phyloP scores from a whole-genome alignment of 2,888 invertebrate genomes.

The Helicoverpa assulta region DNA sequence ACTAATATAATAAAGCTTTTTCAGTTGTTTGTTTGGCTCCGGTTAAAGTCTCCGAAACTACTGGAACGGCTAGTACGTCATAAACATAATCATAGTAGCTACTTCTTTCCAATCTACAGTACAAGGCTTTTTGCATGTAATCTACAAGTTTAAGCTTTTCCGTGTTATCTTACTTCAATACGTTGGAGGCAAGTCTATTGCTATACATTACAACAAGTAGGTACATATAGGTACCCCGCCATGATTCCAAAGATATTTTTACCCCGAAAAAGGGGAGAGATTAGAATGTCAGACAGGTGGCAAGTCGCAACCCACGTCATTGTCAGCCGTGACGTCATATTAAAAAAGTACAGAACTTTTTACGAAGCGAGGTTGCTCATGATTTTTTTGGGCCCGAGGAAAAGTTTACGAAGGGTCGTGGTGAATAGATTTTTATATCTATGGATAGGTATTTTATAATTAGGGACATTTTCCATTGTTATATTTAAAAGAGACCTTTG shows the following conservation, averaged over 20 bases:
- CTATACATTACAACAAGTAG: not conserved
- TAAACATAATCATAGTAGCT: too few species aligned
- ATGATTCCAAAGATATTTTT: constrained; percentile 56
- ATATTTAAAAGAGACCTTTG: too few species aligned
- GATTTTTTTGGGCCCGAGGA: constrained; percentile 35
- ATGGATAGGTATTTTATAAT: not conserved
- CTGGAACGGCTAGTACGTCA: too few species aligned
- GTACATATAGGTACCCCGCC: not conserved
- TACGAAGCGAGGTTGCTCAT: constrained; percentile 40
- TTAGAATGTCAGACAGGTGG: constrained; percentile 50
- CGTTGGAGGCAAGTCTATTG: not conserved
- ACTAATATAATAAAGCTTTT: too few species aligned
- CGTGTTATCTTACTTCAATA: too few species aligned
- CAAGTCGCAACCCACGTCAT: constrained; percentile 55
- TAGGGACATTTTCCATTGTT: too few species aligned
- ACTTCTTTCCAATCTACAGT: too few species aligned
- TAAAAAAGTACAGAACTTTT: constrained; percentile 59
- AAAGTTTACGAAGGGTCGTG: constrained; percentile 29
- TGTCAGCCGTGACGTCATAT: constrained; percentile 57
- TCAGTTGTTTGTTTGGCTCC: too few species aligned
- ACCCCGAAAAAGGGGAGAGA: constrained; percentile 43
- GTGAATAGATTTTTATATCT: constrained; percentile 10
- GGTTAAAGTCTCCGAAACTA: too few species aligned
- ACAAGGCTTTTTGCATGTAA: too few species aligned
- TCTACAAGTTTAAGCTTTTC: too few species aligned